These are phyloP conservation scores for Nebria brevicollis DNA, from an alignment of 2,888 invertebrate genomes.

Conservation along the genomic window DNA sequence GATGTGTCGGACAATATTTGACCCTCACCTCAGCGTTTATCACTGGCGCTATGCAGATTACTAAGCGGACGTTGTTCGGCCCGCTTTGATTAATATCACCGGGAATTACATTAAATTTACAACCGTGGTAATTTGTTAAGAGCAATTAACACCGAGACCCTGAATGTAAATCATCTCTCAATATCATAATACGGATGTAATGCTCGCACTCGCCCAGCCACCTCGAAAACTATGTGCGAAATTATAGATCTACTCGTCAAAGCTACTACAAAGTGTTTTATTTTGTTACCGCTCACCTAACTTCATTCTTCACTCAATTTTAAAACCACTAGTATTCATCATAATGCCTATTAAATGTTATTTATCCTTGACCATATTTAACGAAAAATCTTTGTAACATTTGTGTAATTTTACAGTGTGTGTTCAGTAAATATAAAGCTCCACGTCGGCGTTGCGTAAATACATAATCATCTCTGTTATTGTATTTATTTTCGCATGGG, in stretches of 20 bases:
- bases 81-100: conserved; percentile 51
- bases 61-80: conserved; percentile 43
- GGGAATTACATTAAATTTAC: conserved; percentile 55
- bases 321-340: neutral
- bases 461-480: neutral
- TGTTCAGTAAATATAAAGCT: neutral
- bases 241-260: too few relatives aligned
- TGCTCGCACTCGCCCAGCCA: conserved; percentile 16
- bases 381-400: neutral
- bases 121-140: conserved; percentile 57
- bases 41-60: conserved; percentile 10
- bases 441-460: neutral
- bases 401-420: too few relatives aligned
- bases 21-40: conserved; percentile 17
- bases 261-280: conserved; percentile 57
- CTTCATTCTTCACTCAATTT: conserved; percentile 58
- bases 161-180: conserved; percentile 51
- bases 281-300: conserved; percentile 59
- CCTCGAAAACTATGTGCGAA: neutral
- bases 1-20: neutral
- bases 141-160: conserved; percentile 57
- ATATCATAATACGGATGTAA: conserved; percentile 47
- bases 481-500: neutral
- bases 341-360: too few relatives aligned
- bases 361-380: neutral